These are phyloP conservation scores for Muntiacus reevesi DNA, from an alignment of 2,113 vertebrate species.

Conservation along the genomic window DNA sequence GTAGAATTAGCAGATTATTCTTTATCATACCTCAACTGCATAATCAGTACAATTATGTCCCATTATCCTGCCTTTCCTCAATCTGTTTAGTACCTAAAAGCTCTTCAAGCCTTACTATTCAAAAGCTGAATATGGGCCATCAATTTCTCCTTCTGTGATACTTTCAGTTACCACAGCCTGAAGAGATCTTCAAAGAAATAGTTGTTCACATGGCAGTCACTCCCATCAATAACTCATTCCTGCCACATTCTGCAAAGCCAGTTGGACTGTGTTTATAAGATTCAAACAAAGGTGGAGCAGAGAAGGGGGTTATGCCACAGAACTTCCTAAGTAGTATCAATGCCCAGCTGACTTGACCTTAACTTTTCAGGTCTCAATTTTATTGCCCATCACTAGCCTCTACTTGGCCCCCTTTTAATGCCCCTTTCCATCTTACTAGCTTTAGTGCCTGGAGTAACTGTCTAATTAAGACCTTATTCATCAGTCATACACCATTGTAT, in stretches of 20 bases:
- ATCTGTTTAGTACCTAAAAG: slow-evolving; percentile 62
- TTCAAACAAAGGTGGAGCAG: not conserved
- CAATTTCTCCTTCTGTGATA: slow-evolving; percentile 52
- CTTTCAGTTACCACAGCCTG: slow-evolving; percentile 17
- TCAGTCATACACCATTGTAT: slow-evolving; percentile 28
- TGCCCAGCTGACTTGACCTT: not conserved
- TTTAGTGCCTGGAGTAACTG: not conserved
- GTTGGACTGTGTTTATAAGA: slow-evolving; percentile 3
- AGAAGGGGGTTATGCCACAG: not conserved
- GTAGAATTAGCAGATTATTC: slow-evolving; percentile 50
- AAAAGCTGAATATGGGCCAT: slow-evolving; percentile 60
- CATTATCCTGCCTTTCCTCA: slow-evolving; percentile 58
- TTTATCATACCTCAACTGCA: slow-evolving; percentile 57
- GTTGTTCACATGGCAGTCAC: not conserved
- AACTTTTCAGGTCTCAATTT: not conserved
- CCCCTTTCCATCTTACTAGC: not conserved
- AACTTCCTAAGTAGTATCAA: not conserved
- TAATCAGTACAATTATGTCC: slow-evolving; percentile 59
- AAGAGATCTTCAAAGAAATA: slow-evolving; percentile 56
- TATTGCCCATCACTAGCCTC: not conserved
- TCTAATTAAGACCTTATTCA: slow-evolving; percentile 51
- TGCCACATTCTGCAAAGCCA: not conserved
- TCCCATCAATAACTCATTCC: slow-evolving; percentile 40
- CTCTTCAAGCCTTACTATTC: slow-evolving; percentile 59
- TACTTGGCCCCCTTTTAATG: not conserved